These are phyloP conservation scores for Helicorthomorpha holstii DNA, from an alignment of 1,140 invertebrate species.

Conservation along the genomic window DNA sequence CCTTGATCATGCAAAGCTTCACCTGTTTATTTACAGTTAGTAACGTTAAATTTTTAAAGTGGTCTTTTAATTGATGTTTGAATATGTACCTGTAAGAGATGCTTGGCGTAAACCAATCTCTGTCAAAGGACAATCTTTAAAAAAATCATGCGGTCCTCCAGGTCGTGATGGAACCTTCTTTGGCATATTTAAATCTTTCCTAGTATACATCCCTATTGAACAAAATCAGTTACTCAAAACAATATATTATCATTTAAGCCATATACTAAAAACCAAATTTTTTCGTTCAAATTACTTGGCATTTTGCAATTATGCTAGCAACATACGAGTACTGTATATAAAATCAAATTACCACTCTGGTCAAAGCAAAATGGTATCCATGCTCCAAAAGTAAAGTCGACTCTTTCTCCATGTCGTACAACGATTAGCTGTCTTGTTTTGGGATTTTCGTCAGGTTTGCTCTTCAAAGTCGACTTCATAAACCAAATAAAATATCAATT, in stretches of 20 bases:
- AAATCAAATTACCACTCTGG: slow-evolving; percentile 35
- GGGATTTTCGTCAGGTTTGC: slow-evolving; percentile 14
- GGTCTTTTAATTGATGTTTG: slow-evolving; percentile 8
- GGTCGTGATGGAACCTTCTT: slow-evolving; percentile 39
- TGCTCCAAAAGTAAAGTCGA: slow-evolving; percentile 76
- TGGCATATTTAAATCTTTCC: slow-evolving; percentile 81
- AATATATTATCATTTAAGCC: slow-evolving; percentile 1
- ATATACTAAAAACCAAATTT: background rate
- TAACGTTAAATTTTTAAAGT: slow-evolving; percentile 8
- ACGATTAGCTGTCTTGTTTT: slow-evolving; percentile 45
- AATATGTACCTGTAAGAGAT: slow-evolving; percentile 21
- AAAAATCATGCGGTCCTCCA: slow-evolving; percentile 43
- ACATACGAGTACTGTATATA: background rate
- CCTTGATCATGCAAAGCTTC: slow-evolving; percentile 50
- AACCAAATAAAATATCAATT: background rate
- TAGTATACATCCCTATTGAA: slow-evolving; percentile 38
- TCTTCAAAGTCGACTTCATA: background rate
- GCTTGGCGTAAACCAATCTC: slow-evolving; percentile 40
- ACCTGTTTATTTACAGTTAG: slow-evolving; percentile 40
- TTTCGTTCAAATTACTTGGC: background rate
- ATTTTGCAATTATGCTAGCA: background rate
- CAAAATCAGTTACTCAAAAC: slow-evolving; percentile 5
- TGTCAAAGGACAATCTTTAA: slow-evolving; percentile 71
- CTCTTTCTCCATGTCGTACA: slow-evolving; percentile 69
- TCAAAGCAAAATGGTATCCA: slow-evolving; percentile 81